Conservation (phyloP, 1,140 invertebrate species). For the Plodia interpunctella region DNA sequence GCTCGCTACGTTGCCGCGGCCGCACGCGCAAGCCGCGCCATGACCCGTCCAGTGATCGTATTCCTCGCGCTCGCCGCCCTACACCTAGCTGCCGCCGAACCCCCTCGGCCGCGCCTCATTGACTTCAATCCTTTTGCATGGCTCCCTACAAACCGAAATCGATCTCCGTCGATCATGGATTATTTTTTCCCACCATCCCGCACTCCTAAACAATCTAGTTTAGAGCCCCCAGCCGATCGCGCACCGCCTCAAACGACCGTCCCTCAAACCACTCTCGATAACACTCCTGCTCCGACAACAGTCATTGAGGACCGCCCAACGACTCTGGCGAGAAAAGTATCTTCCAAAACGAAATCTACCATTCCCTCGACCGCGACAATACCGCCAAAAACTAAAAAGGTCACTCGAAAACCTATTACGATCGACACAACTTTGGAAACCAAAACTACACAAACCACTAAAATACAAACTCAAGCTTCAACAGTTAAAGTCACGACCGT, state of each 20-base stretch:
- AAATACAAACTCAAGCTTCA: slow-evolving; percentile 36
- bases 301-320: slow-evolving; percentile 48
- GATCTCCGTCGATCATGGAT: slow-evolving; percentile 72
- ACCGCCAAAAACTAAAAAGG: slow-evolving; percentile 56
- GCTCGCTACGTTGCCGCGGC: slow-evolving; percentile 61
- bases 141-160: slow-evolving; percentile 61
- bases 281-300: slow-evolving; percentile 47
- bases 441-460: slow-evolving; percentile 48
- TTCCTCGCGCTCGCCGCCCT: slow-evolving; percentile 55
- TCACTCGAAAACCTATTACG: slow-evolving; percentile 42
- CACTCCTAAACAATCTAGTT: slow-evolving; percentile 67
- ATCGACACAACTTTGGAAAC: slow-evolving; percentile 46
- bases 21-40: slow-evolving; percentile 61
- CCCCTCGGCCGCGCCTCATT: slow-evolving; percentile 50
- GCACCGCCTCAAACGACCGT: slow-evolving; percentile 45
- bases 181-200: slow-evolving; percentile 74
- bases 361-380: slow-evolving; percentile 45
- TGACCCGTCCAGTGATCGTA: slow-evolving; percentile 46
- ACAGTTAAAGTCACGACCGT: slow-evolving; percentile 40
- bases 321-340: slow-evolving; percentile 51
- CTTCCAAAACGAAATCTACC: slow-evolving; percentile 66
- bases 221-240: slow-evolving; percentile 54
- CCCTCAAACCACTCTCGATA: slow-evolving; percentile 38
- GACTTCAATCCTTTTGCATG: slow-evolving; percentile 72
- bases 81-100: slow-evolving; percentile 39